Evolutionary conservation across 2,113 vertebrate species (phyloP), one percentile per base, ranked within the genome.

Genomic region (Ceuthmochares aereus): DNA sequence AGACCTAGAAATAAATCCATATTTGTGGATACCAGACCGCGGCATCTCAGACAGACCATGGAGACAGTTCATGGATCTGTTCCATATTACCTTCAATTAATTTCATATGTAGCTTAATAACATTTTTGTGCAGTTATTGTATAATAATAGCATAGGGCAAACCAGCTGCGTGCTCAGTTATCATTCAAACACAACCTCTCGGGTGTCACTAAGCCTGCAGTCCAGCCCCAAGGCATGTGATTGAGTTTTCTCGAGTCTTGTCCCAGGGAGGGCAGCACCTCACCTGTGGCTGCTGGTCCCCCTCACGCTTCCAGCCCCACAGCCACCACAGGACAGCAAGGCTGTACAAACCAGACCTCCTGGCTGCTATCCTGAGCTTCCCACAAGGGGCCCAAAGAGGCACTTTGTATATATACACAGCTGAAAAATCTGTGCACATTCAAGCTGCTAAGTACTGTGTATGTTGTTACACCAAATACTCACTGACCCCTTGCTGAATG

Each of bases 401-500:
- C 88, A 69, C 64, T 88, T 77, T 88, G 90, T 95, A 86, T 88
- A 96, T 86, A 88, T 74, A 87, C n/a, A 86, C 45, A 77, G 85
- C 79, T 93, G 90, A 95, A 97, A 97, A 97, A 95, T 94, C 72
- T 86, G 83, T 88, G 88, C 59, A 10, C 68, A 14, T 95, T 87
- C 89, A 92, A 92, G 76, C 95, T 78, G 64, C 83, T 95, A 96
- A 97, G 86, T 94, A 91, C 76, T 67, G 52, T 78, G 55, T 84
- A 81, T 78, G 83, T 70, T 92, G 68, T 89, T 92, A 90, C 52
- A 93, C 80, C 72, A 97, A 93, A 93, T 97, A 97, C 29, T 84
- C 94, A 36, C 86, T 96, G 96, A 97, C 93, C 96, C 96, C 91
- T 94, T 81, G 47, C 94, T 81, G 94, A 95, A 95, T 90, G 64